Percentiles rank a stretch among this genome's conserved stretches.
phyloP scores from a whole-genome alignment of 2,888 invertebrate species.

The Ichneumoninae sp. region DNA sequence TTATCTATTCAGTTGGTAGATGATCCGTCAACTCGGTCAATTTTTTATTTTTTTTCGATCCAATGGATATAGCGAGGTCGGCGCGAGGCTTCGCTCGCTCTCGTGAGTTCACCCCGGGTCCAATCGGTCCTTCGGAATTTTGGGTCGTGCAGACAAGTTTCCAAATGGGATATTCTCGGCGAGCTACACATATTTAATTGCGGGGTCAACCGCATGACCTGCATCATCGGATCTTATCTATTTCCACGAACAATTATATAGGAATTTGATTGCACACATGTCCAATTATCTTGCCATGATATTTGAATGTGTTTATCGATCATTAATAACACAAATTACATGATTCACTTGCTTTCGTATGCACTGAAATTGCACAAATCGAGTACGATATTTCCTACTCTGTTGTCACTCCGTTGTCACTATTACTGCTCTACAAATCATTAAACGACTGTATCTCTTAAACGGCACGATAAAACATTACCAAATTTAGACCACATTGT shows the following conservation, averaged over 20 bases:
- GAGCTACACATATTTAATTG: slow-evolving; percentile 22
- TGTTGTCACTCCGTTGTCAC: no score
- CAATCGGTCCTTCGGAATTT: slow-evolving; percentile 39
- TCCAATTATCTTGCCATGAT: not conserved
- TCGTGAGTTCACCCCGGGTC: slow-evolving; percentile 1
- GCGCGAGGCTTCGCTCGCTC: not conserved
- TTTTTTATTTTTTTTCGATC: not conserved
- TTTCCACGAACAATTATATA: not conserved
- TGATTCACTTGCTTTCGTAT: not conserved
- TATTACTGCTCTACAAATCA: no score
- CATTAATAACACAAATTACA: slow-evolving; percentile 20
- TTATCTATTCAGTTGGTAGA: slow-evolving; percentile 9
- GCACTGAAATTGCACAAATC: no score
- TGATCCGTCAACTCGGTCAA: slow-evolving; percentile 11
- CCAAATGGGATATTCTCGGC: slow-evolving; percentile 5
- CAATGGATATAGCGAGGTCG: slow-evolving; percentile 13
- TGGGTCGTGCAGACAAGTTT: slow-evolving; percentile 16
- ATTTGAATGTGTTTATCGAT: slow-evolving; percentile 25
- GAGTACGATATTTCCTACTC: no score
- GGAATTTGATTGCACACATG: not conserved
- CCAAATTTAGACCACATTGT: no score
- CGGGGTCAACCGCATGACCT: slow-evolving; percentile 31
- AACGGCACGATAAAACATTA: no score
- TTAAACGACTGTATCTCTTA: no score
- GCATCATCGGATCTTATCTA: not conserved